A percentile compares a stretch with the other conserved stretches of the same genome.
Evolutionary conservation across 2,113 vertebrate genomes (phyloP).

Genomic region (Speoplatyrhinus poulsoni): DNA sequence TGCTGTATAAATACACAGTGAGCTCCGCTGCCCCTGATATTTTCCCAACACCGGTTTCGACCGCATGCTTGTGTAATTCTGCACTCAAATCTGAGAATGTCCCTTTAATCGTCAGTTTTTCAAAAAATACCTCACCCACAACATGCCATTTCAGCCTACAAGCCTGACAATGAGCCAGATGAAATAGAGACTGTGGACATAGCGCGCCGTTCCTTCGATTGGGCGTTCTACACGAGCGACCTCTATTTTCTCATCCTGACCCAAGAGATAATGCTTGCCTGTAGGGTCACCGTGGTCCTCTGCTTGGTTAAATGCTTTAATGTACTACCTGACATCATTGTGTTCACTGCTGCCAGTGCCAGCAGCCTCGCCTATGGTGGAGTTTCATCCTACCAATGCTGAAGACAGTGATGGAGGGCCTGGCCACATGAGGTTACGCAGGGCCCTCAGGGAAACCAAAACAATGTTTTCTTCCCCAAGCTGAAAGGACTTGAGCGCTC

Average conservation of each 20-base stretch:
- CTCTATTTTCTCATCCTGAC: constrained; percentile 64
- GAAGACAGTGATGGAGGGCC: constrained; percentile 47
- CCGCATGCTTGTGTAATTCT: too few species aligned
- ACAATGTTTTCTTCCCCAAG: constrained; percentile 34
- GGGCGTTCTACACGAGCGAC: constrained; percentile 49
- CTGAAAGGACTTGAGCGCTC: constrained; percentile 11
- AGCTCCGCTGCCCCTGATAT: not conserved
- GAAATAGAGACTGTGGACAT: not conserved
- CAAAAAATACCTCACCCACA: not conserved
- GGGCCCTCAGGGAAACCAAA: constrained; percentile 19
- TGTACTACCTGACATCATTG: constrained; percentile 45
- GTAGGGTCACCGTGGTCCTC: constrained; percentile 32
- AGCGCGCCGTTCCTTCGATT: constrained; percentile 3
- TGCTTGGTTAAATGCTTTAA: constrained; percentile 56
- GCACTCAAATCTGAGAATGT: too few species aligned
- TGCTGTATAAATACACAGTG: not conserved
- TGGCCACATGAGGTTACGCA: constrained; percentile 13
- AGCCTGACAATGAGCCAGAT: not conserved
- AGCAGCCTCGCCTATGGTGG: not conserved
- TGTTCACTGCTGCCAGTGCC: constrained; percentile 29
- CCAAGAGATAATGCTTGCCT: constrained; percentile 10
- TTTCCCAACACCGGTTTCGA: too few species aligned
- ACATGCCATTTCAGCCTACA: not conserved
- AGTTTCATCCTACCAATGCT: constrained; percentile 2
- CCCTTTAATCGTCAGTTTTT: too few species aligned